Evolutionary conservation across 2,888 invertebrate species (phyloP).

Genomic region (Orthonychiurus folsomi): DNA sequence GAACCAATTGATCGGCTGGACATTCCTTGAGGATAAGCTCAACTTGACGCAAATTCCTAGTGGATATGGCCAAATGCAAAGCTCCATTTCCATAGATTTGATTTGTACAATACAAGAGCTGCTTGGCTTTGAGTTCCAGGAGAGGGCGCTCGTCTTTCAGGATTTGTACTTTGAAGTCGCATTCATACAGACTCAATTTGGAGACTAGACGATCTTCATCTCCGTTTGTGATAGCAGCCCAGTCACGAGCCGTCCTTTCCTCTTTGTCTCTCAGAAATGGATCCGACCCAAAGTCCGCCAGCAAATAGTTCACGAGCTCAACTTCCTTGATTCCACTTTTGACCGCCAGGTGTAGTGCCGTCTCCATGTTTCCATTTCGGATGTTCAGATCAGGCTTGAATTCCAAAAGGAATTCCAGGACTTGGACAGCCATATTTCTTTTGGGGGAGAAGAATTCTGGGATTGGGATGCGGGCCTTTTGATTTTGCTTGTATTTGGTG

Average conservation of each 20-base stretch:
- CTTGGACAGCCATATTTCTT: no score
- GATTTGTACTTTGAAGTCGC: neutral
- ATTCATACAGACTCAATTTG: neutral
- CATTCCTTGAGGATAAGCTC: neutral
- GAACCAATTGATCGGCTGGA: neutral
- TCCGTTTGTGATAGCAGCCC: neutral
- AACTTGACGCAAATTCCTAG: neutral
- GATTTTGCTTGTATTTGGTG: neutral
- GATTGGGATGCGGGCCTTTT: neutral
- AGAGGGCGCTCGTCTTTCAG: neutral
- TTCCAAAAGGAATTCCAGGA: neutral
- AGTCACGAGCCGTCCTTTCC: neutral
- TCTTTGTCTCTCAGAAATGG: neutral
- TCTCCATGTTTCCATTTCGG: neutral
- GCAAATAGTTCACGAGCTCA: neutral
- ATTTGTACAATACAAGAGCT: no score
- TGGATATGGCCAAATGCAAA: neutral
- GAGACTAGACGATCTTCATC: no score
- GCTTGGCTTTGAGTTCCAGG: neutral
- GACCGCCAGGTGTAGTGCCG: constrained; percentile 3
- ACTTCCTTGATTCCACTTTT: neutral
- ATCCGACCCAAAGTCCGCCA: neutral
- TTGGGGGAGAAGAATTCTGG: no score
- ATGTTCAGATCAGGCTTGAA: neutral
- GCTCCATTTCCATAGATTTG: neutral